Percentiles rank a stretch among this genome's conserved stretches.
phyloP scores from a whole-genome alignment of 2,113 vertebrate species.

The Neoarius graeffei region DNA sequence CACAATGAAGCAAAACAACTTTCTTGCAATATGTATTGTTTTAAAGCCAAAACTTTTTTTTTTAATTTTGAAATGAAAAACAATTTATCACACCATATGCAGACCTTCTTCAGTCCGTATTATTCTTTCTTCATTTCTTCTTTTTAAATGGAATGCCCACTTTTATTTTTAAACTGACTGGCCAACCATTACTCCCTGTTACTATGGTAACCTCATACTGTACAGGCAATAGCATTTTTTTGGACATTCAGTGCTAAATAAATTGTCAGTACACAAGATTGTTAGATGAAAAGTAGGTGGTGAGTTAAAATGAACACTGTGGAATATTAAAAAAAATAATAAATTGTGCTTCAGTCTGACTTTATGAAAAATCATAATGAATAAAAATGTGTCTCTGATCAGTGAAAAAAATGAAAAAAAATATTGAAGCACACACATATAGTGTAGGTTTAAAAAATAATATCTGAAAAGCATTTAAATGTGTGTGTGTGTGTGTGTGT shows the following conservation, averaged over 20 bases:
- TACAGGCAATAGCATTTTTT: not conserved
- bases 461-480: constrained; percentile 1
- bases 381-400: not conserved
- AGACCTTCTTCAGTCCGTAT: not conserved
- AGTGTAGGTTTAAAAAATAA: not conserved
- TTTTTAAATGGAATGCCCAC: not conserved
- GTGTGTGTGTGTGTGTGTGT: not conserved
- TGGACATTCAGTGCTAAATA: not conserved
- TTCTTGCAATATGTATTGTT: no score
- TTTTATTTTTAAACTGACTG: not conserved
- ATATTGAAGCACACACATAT: not conserved
- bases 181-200: not conserved
- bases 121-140: not conserved
- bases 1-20: no score
- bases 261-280: constrained; percentile 7
- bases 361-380: not conserved
- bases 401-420: no score
- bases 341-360: not conserved
- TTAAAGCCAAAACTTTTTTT: not conserved
- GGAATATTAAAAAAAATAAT: not conserved
- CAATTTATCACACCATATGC: not conserved
- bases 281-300: not conserved
- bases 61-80: no score
- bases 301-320: not conserved
- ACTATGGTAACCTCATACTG: not conserved